A percentile compares a stretch with the other conserved stretches of the same genome.
Evolutionary conservation across 2,797 vertebrate genomes (phyloP).

Genomic region (Rhinichthys osculus): DNA sequence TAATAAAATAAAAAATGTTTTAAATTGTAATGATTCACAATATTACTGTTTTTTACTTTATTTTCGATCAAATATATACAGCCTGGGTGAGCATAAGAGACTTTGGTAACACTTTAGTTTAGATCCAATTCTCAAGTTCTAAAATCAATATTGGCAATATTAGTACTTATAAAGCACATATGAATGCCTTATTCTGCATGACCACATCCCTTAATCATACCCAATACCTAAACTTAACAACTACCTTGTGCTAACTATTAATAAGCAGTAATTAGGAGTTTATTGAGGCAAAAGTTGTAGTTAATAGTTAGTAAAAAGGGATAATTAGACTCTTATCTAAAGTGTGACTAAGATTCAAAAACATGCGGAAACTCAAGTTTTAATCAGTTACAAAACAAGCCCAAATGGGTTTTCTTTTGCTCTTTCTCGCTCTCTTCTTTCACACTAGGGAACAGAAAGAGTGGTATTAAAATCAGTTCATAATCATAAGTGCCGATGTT

Average conservation of each 20-base stretch:
- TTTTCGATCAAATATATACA: neutral
- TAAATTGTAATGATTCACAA: neutral
- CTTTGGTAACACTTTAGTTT: too few species aligned
- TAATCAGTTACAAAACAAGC: constrained; percentile 9
- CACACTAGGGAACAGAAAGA: constrained; percentile 18
- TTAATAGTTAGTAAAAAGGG: too few species aligned
- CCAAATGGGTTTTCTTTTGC: neutral
- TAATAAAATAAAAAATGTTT: neutral
- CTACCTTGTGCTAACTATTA: too few species aligned
- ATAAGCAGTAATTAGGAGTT: too few species aligned
- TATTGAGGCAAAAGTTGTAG: too few species aligned
- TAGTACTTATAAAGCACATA: too few species aligned
- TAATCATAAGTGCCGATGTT: constrained; percentile 13
- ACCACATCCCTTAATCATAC: too few species aligned
- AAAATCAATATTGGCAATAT: too few species aligned
- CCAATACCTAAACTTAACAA: too few species aligned
- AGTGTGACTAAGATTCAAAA: neutral
- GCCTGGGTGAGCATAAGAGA: neutral
- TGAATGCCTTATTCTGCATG: too few species aligned
- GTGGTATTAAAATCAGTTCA: constrained; percentile 39
- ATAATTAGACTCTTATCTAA: too few species aligned
- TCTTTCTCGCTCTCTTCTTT: neutral
- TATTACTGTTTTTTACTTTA: neutral
- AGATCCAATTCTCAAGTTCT: too few species aligned
- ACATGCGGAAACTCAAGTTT: neutral